These are phyloP conservation scores for Agriopis aurantiaria DNA, from an alignment of 2,888 invertebrate genomes.

Conservation along the genomic window DNA sequence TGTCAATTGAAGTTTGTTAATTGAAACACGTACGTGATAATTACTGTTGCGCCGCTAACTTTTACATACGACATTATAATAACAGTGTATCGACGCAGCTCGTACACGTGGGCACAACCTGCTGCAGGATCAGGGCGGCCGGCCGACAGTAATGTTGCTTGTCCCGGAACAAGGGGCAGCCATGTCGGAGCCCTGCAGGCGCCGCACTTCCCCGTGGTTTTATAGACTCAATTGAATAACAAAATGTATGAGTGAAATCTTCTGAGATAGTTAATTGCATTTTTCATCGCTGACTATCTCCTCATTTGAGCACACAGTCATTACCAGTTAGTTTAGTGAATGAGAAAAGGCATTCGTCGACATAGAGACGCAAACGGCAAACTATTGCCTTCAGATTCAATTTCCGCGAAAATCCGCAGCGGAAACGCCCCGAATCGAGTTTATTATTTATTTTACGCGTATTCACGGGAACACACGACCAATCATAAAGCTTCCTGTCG, in stretches of 20 bases:
- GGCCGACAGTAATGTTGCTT: too few species aligned
- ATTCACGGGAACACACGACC: slow-evolving; percentile 33
- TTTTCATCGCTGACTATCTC: too few species aligned
- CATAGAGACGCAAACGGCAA: background rate
- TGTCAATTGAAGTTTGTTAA: slow-evolving; percentile 17
- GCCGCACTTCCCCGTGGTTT: background rate
- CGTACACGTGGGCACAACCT: too few species aligned
- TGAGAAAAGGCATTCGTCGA: background rate
- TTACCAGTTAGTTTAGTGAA: background rate
- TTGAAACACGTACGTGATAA: slow-evolving; percentile 8
- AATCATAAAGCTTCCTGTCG: slow-evolving; percentile 63
- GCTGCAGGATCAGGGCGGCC: too few species aligned
- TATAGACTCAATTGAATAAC: background rate
- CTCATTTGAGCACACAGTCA: too few species aligned
- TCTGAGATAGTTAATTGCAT: background rate
- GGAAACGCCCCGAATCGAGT: slow-evolving; percentile 51
- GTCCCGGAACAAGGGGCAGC: too few species aligned
- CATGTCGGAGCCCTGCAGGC: too few species aligned
- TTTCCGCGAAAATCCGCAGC: slow-evolving; percentile 22
- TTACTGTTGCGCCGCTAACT: too few species aligned
- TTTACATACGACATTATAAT: too few species aligned
- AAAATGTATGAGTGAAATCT: background rate
- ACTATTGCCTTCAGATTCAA: slow-evolving; percentile 19
- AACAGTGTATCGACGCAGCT: too few species aligned
- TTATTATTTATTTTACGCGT: slow-evolving; percentile 50